These are phyloP conservation scores for Operophtera brumata DNA, from an alignment of 2,888 invertebrate genomes.

Conservation along the genomic window DNA sequence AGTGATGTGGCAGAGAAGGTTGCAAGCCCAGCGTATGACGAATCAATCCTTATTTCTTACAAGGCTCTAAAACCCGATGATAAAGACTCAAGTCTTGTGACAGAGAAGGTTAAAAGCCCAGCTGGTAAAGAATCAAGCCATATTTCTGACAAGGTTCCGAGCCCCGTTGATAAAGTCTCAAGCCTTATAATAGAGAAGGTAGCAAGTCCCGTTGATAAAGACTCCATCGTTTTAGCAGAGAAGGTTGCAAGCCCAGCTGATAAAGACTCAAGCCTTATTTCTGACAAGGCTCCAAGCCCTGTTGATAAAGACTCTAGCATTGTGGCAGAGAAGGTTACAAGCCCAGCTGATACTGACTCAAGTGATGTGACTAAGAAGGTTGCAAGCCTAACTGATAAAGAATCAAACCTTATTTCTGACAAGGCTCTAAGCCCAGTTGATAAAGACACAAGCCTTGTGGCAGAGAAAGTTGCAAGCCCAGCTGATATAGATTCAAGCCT, in stretches of 20 bases:
- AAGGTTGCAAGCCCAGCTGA: neutral
- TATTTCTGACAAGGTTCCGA: neutral
- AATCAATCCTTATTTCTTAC: neutral
- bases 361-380: too few relatives aligned
- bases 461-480: neutral
- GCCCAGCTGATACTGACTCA: neutral
- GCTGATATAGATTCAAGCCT: neutral
- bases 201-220: slow-evolving; percentile 14
- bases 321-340: slow-evolving; percentile 4
- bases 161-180: neutral
- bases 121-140: slow-evolving; percentile 14
- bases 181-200: neutral
- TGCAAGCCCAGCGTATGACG: neutral
- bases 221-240: slow-evolving; percentile 8
- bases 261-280: neutral
- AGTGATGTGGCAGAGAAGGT: slow-evolving; percentile 15
- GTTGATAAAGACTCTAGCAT: slow-evolving; percentile 23
- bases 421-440: neutral
- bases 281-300: slow-evolving; percentile 17
- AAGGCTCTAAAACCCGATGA: slow-evolving; percentile 1
- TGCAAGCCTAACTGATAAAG: neutral
- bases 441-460: slow-evolving; percentile 9
- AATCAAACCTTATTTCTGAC: neutral
- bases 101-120: neutral
- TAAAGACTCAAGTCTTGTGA: slow-evolving; percentile 3